A percentile compares a stretch with the other conserved stretches of the same genome.
Conservation (phyloP, 2,113 vertebrate species). For the Tachysurus fulvidraco region DNA sequence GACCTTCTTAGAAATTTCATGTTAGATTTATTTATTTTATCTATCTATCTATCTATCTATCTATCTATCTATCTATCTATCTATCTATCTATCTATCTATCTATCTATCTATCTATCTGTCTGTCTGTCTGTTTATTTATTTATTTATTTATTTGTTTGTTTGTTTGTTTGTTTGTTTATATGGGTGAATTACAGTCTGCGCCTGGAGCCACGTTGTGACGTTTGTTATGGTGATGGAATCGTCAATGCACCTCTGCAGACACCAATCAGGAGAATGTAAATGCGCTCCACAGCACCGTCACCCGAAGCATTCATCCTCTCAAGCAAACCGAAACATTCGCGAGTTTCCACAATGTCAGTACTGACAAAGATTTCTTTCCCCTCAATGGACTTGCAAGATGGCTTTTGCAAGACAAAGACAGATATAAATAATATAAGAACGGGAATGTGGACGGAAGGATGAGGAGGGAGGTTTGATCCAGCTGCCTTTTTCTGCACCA, state of each 20-base stretch:
- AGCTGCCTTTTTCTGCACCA: slow-evolving; percentile 12
- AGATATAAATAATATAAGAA: slow-evolving; percentile 36
- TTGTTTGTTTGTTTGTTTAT: slow-evolving; percentile 63
- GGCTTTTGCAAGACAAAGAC: slow-evolving; percentile 43
- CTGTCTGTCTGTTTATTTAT: too few species aligned
- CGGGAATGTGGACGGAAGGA: background rate
- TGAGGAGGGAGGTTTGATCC: slow-evolving; percentile 12
- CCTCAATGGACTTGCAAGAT: slow-evolving; percentile 15
- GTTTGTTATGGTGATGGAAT: slow-evolving; percentile 47
- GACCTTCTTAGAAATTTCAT: background rate
- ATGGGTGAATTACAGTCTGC: slow-evolving; percentile 61
- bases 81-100: too few species aligned
- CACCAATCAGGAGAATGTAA: slow-evolving; percentile 68
- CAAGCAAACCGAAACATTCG: slow-evolving; percentile 9
- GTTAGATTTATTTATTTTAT: background rate
- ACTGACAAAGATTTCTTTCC: slow-evolving; percentile 45
- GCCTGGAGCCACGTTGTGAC: slow-evolving; percentile 45
- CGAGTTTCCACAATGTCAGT: slow-evolving; percentile 11
- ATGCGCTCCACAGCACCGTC: slow-evolving; percentile 33
- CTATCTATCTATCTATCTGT: too few species aligned
- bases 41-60: too few species aligned
- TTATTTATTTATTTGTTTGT: background rate
- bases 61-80: too few species aligned
- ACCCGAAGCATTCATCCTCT: slow-evolving; percentile 1
- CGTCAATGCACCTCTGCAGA: slow-evolving; percentile 51